Base-by-base conservation (phyloP, 2,113 vertebrate genomes). In the Cheilinus undulatus region DNA sequence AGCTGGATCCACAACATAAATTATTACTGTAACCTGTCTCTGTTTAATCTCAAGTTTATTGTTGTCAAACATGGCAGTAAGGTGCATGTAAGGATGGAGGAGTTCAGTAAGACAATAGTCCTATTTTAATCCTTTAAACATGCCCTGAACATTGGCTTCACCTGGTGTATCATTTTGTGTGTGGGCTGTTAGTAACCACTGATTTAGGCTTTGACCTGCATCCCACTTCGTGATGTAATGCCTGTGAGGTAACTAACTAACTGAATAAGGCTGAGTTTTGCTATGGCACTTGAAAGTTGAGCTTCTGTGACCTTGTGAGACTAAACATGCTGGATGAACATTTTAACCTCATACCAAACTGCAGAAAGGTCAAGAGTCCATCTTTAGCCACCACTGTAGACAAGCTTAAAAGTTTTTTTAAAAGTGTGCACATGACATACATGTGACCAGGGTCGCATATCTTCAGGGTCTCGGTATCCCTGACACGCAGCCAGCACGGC, bases 371-470 rank as follows among this genome's bases (percentile, higher is more conserved):
- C 56, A 75, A 28, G 50, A 62, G 59, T 59, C 20, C 40, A 23
- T 23, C 38, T 73, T 73, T 76, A 82, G 82, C 22, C 28, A 51
- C 84, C 69, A 78, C 61, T 26, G 59, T 32, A 20, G 32, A 45
- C 32, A 27, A 26, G 48, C 22, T 43, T 38, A 19, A 26, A 32
- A 32, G 5, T 22, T 49, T 82, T 85, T 80, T 84, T 60, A 52
- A 60, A 70, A 60, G 56, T 34, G 20, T 64, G 45, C 27, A 20
- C 19, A 14, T 10, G 68, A 26, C 51, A 49, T 72, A 62, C 75
- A 54, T 40, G 66, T 78, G 73, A 78, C 65, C 54, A 36, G 19
- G 76, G 74, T 86, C 74, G 23, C 67, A 67, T 90, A 84, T 82
- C 68, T 60, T 50, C 51, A 50, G 69, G 73, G 66, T 72, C 71